Conservation (phyloP, 1,140 invertebrate genomes). For the Lycorma delicatula region DNA sequence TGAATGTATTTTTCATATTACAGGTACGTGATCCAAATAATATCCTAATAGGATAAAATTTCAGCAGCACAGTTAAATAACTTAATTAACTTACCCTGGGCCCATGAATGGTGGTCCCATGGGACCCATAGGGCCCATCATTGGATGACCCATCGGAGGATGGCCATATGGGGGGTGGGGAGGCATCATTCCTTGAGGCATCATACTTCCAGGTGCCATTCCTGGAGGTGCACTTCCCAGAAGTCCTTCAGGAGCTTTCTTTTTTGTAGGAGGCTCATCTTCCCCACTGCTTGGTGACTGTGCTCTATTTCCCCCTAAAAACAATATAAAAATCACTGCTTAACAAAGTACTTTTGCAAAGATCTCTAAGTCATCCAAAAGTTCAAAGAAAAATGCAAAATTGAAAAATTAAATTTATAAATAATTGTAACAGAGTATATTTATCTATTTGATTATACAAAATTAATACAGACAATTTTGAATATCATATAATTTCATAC, state of each 20-base stretch:
- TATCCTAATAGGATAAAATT: too few relatives aligned
- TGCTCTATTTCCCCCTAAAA: slow-evolving; percentile 37
- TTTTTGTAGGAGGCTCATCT: slow-evolving; percentile 68
- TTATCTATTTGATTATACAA: too few relatives aligned
- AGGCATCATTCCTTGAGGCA: slow-evolving; percentile 45
- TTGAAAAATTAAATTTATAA: too few relatives aligned
- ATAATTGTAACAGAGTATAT: too few relatives aligned
- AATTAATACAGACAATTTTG: too few relatives aligned
- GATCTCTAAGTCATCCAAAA: too few relatives aligned
- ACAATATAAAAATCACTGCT: slow-evolving; percentile 1
- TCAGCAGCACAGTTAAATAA: too few relatives aligned
- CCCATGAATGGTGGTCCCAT: slow-evolving; percentile 62
- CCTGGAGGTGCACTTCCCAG: slow-evolving; percentile 44
- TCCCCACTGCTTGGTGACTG: slow-evolving; percentile 56
- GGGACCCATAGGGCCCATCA: slow-evolving; percentile 62
- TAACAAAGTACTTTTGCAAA: background rate
- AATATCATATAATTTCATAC: too few relatives aligned
- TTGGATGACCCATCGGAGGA: slow-evolving; percentile 48
- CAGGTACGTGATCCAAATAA: too few relatives aligned
- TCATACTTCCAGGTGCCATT: slow-evolving; percentile 40
- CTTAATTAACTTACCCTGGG: slow-evolving; percentile 41
- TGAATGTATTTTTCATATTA: too few relatives aligned
- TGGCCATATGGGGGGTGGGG: slow-evolving; percentile 48
- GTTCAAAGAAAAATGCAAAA: too few relatives aligned
- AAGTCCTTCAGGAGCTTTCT: slow-evolving; percentile 52